These are phyloP conservation scores for Odobenus rosmarus DNA, from an alignment of 2,113 vertebrate species.

Conservation along the genomic window DNA sequence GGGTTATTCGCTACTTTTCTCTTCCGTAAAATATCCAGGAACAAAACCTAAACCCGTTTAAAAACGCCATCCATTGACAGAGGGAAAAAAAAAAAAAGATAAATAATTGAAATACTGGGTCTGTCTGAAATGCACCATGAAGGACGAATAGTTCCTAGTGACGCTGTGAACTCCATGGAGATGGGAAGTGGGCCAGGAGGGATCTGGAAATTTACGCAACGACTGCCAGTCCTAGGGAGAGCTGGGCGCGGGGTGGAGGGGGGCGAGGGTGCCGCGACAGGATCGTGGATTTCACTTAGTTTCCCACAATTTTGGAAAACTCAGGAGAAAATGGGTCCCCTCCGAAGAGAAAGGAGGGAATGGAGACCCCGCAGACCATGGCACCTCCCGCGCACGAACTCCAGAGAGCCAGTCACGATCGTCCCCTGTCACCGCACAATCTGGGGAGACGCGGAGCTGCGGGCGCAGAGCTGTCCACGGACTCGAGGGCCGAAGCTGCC, in stretches of 20 bases:
- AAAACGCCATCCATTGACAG: background rate
- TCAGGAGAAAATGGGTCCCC: background rate
- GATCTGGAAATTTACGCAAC: background rate
- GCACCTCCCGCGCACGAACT: background rate
- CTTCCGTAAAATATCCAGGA: background rate
- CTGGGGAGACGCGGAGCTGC: background rate
- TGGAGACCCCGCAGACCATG: background rate
- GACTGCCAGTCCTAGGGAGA: background rate
- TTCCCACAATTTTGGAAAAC: background rate
- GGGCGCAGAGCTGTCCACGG: background rate
- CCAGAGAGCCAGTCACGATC: background rate
- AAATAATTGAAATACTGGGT: background rate
- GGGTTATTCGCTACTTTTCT: background rate
- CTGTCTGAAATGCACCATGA: background rate
- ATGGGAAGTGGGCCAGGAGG: background rate
- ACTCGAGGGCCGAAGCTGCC: background rate
- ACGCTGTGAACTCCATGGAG: background rate
- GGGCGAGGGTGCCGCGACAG: background rate
- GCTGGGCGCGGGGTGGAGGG: background rate
- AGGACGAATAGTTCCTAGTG: background rate
- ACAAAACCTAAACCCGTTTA: background rate
- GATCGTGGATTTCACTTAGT: background rate
- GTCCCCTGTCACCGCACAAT: background rate
- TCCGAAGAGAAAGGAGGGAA: background rate
- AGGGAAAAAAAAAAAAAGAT: background rate